Evolutionary conservation across 2,113 vertebrate genomes (phyloP).

Genomic region (Chascanopsetta lugubris): DNA sequence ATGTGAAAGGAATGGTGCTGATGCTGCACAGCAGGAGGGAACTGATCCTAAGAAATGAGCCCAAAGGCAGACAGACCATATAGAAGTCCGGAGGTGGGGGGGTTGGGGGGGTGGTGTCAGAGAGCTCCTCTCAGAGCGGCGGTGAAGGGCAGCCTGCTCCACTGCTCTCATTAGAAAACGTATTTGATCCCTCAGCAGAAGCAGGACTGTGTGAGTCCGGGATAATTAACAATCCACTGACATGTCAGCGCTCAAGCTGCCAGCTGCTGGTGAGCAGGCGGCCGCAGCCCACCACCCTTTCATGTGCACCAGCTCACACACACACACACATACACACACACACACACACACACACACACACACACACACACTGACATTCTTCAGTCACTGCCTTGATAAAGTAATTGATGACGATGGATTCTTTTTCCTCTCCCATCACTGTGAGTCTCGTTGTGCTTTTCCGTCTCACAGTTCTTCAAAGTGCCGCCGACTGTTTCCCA

Average conservation of each 20-base stretch:
- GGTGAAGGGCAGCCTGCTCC: slow-evolving; percentile 10
- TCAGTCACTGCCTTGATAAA: not conserved
- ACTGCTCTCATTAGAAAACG: slow-evolving; percentile 14
- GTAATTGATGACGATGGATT: not conserved
- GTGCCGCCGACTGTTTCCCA: not conserved
- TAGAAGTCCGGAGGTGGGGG: not conserved
- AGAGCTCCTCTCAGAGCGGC: not conserved
- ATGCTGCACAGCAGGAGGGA: not conserved
- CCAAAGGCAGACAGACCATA: not conserved
- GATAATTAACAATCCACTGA: slow-evolving; percentile 47
- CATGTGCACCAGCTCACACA: slow-evolving; percentile 19
- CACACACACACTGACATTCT: too few species aligned
- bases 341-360: too few species aligned
- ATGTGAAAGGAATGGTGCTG: not conserved
- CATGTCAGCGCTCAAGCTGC: slow-evolving; percentile 17
- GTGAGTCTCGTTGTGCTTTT: too few species aligned
- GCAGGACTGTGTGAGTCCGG: slow-evolving; percentile 29
- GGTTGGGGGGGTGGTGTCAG: not conserved
- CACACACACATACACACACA: too few species aligned
- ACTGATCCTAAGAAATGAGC: not conserved
- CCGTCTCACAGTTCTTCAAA: not conserved
- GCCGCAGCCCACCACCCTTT: slow-evolving; percentile 34
- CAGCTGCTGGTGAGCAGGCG: slow-evolving; percentile 41
- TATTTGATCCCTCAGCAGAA: slow-evolving; percentile 40
- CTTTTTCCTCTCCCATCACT: not conserved